Conservation (phyloP, 1,140 invertebrate genomes). For the Drosophila varians region DNA sequence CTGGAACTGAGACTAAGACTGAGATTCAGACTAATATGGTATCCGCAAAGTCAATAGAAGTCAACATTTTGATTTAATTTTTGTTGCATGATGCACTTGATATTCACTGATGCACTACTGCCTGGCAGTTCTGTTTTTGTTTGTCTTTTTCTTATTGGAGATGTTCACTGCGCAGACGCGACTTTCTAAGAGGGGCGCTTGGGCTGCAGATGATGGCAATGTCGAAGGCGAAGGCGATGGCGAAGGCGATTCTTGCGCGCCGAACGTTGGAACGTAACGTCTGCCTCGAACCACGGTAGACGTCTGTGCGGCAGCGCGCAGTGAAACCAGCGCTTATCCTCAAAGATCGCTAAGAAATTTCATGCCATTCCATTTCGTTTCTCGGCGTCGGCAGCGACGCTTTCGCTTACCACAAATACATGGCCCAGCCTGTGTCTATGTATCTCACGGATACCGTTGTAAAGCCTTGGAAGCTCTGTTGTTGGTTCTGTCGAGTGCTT, state of each 20-base stretch:
- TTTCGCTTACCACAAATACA: constrained; percentile 68
- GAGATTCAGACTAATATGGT: constrained; percentile 30
- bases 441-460: background rate
- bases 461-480: constrained; percentile 15
- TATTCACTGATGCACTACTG: constrained; percentile 24
- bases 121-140: background rate
- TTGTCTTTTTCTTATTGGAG: background rate
- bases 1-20: background rate
- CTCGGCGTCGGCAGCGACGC: constrained; percentile 53
- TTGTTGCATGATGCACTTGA: constrained; percentile 20
- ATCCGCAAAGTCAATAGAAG: constrained; percentile 55
- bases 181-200: constrained; percentile 22
- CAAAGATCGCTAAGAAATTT: constrained; percentile 81
- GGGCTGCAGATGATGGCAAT: constrained; percentile 6
- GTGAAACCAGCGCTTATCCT: constrained; percentile 81
- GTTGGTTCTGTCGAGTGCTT: constrained; percentile 45
- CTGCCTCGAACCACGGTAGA: constrained; percentile 77
- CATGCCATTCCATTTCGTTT: constrained; percentile 80
- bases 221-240: constrained; percentile 1
- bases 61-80: constrained; percentile 61
- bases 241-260: constrained; percentile 66
- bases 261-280: constrained; percentile 76
- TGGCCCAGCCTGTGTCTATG: background rate
- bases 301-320: constrained; percentile 81
- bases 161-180: constrained; percentile 22